phyloP scores from a whole-genome alignment of 2,888 invertebrate genomes.

The Timema podura region DNA sequence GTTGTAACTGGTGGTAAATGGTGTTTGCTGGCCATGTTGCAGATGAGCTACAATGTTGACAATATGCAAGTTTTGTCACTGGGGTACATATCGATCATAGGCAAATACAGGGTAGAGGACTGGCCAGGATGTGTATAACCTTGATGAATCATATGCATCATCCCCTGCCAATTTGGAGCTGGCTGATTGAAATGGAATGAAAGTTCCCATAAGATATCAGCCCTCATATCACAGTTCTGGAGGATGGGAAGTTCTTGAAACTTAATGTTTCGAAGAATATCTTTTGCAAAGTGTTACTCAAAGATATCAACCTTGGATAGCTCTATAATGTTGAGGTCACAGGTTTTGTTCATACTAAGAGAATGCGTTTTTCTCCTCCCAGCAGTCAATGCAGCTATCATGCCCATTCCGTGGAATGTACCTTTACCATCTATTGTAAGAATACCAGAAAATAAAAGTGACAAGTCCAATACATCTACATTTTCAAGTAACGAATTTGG shows the following conservation, averaged over 20 bases:
- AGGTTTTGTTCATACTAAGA: background rate
- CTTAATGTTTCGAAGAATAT: background rate
- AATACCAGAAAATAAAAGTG: too few relatives aligned
- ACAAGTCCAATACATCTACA: too few relatives aligned
- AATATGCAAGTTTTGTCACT: conserved; percentile 1
- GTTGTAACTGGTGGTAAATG: background rate
- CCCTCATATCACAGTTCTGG: background rate
- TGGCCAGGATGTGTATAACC: conserved; percentile 2
- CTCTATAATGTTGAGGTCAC: too few relatives aligned
- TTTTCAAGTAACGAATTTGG: too few relatives aligned
- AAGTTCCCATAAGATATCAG: conserved; percentile 1
- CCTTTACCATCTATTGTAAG: too few relatives aligned
- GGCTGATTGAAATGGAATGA: conserved; percentile 3
- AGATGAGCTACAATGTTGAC: background rate
- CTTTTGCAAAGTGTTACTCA: background rate
- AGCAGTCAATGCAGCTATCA: too few relatives aligned
- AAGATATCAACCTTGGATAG: background rate
- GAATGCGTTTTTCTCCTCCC: too few relatives aligned
- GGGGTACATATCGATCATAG: background rate
- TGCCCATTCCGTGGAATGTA: too few relatives aligned
- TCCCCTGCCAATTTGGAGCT: background rate
- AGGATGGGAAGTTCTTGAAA: too few relatives aligned
- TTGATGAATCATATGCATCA: background rate
- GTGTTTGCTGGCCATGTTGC: background rate
- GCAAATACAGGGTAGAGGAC: background rate